Conservation (phyloP, 2,113 vertebrate species). For the Thymallus thymallus region DNA sequence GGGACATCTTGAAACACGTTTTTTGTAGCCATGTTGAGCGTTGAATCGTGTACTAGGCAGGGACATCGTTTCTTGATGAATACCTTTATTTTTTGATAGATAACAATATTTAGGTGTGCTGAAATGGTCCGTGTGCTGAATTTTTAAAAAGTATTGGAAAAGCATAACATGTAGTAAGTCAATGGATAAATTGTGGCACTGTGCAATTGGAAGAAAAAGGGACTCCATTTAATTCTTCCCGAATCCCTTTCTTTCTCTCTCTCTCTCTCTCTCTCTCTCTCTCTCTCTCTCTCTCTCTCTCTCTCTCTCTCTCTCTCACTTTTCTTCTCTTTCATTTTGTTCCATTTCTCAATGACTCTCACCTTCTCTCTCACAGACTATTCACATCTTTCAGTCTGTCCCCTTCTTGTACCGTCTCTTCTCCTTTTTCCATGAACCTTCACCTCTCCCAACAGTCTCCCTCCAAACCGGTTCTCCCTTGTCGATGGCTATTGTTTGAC, state of each 20-base stretch:
- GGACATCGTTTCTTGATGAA: too few species aligned
- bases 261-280: slow-evolving; percentile 2
- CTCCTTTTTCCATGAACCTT: background rate
- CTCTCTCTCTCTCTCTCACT: background rate
- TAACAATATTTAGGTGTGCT: too few species aligned
- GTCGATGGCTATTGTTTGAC: slow-evolving; percentile 49
- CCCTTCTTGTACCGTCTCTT: background rate
- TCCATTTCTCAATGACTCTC: background rate
- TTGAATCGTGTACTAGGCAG: too few species aligned
- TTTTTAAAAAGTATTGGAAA: too few species aligned
- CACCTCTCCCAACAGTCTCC: slow-evolving; percentile 25
- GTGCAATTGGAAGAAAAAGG: too few species aligned
- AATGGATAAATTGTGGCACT: too few species aligned
- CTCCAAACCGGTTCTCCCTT: background rate
- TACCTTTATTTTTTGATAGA: too few species aligned
- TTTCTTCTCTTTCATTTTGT: background rate
- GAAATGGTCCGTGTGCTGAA: too few species aligned
- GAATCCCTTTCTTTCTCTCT: background rate
- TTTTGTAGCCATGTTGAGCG: too few species aligned
- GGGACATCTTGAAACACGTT: too few species aligned
- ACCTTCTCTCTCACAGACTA: slow-evolving; percentile 13
- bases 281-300: background rate
- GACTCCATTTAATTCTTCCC: background rate
- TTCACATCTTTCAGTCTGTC: background rate
- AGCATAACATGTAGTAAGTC: too few species aligned